A percentile compares a stretch with the other conserved stretches of the same genome.
Evolutionary conservation across 2,113 vertebrate genomes (phyloP).

Genomic region (Lophochroa leadbeateri): DNA sequence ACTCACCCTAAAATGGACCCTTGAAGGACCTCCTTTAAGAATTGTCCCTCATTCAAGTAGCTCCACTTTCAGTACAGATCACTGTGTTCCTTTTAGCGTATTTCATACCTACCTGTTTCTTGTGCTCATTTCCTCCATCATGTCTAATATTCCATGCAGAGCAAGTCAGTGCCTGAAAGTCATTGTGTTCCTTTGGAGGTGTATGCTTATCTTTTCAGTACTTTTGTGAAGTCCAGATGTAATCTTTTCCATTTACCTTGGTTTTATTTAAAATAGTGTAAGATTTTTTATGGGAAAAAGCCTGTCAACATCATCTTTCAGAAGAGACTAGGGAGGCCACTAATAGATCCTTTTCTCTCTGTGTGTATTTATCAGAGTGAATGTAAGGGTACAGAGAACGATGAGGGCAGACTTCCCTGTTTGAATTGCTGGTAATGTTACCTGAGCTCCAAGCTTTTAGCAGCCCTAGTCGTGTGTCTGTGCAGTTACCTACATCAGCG

Average conservation of each 20-base stretch:
- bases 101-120: neutral
- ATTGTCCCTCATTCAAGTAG: neutral
- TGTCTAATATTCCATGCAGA: neutral
- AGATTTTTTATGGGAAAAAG: neutral
- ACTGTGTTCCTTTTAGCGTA: neutral
- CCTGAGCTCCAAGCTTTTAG: neutral
- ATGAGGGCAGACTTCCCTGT: neutral
- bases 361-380: neutral
- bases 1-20: neutral
- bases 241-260: neutral
- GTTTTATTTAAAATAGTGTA: neutral
- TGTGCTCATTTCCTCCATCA: neutral
- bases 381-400: accelerated
- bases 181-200: neutral
- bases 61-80: neutral
- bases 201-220: neutral
- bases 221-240: neutral
- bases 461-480: neutral
- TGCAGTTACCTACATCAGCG: neutral
- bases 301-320: neutral
- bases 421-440: neutral
- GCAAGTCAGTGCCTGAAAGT: neutral
- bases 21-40: neutral
- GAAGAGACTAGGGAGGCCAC: neutral
- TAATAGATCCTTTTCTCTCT: neutral